Evolutionary conservation across 2,888 invertebrate species (phyloP).

Genomic region (Ctenicera cuprea): DNA sequence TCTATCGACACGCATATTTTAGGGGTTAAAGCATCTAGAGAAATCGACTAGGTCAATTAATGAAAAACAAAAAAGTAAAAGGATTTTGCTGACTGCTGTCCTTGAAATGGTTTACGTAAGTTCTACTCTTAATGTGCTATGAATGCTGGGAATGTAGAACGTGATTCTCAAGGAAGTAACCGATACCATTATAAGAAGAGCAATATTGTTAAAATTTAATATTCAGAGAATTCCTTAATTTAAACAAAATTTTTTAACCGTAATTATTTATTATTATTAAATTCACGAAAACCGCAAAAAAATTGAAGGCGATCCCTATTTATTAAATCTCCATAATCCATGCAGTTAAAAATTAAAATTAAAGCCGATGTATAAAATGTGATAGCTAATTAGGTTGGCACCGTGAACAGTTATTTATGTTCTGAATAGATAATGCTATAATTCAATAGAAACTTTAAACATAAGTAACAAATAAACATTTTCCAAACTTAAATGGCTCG

Average conservation of each 20-base stretch:
- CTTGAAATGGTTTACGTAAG: slow-evolving; percentile 43
- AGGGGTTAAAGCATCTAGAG: neutral
- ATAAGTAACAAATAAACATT: no score
- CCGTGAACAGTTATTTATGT: no score
- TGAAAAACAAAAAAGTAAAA: slow-evolving; percentile 39
- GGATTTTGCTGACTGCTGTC: slow-evolving; percentile 27
- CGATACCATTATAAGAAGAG: neutral
- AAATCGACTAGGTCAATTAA: slow-evolving; percentile 16
- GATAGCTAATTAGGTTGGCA: no score
- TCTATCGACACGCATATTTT: neutral
- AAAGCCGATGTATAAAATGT: no score
- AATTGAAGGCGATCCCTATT: no score
- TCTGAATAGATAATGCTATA: no score
- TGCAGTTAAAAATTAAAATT: no score
- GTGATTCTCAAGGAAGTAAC: slow-evolving; percentile 40
- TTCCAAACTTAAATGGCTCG: no score
- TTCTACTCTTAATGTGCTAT: slow-evolving; percentile 18
- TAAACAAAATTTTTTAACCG: neutral
- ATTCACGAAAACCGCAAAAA: neutral
- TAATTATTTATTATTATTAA: no score
- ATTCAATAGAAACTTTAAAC: no score
- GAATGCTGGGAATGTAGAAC: slow-evolving; percentile 37
- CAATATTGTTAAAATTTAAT: neutral
- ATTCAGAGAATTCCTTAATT: neutral
- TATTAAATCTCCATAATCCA: no score